Evolutionary conservation across 2,113 vertebrate species (phyloP), one percentile per base, ranked within the genome.

Genomic region (Anoplopoma fimbria): DNA sequence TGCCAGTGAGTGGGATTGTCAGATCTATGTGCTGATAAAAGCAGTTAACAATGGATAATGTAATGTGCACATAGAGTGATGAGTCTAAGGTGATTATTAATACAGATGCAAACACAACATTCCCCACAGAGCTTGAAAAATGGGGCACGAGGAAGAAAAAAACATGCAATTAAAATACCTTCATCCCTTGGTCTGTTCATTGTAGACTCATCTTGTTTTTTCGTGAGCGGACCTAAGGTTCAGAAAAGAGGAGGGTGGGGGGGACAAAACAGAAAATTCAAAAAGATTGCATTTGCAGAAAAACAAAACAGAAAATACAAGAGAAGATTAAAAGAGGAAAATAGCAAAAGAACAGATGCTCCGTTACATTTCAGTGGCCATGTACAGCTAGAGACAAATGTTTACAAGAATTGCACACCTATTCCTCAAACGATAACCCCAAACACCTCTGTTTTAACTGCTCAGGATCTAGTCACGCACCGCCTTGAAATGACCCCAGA

Each of bases 181-280:
- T 96, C 95, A 87, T 96, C 95, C 84, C 93, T 92, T 27, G 95
- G 95, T 87, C 95, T 92, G 95, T 96, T 96, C 93, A 94, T 92
- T 74, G 95, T 91, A 73, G 95, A 95, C 90, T 96, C 95, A 49
- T 95, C 95, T 1, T 94, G 94, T 87, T 97, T 97, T 97, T 97
- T 97, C 93, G 96, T 97, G 92, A 97, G 96, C 34, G 96, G 97
- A 96, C 97, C 97, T 97, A 92, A 91, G 91, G 93, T 95, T 95
- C 86, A 94, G 94, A 96, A 94, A 94, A 92, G 91, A 57, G 29
- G 91, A 55, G 25, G 34, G 61, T 2, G 25, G 15, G 65, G 81
- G 63, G 55, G 81, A 94, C 92, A 96, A 95, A 95, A 93, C 85
- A 91, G 55, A 90, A 84, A 89, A 89, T 89, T 90, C 25, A 87